Evolutionary conservation across 1,140 invertebrate genomes (phyloP), one percentile per base, ranked within the genome.

Genomic region (Drosophila mauritiana): DNA sequence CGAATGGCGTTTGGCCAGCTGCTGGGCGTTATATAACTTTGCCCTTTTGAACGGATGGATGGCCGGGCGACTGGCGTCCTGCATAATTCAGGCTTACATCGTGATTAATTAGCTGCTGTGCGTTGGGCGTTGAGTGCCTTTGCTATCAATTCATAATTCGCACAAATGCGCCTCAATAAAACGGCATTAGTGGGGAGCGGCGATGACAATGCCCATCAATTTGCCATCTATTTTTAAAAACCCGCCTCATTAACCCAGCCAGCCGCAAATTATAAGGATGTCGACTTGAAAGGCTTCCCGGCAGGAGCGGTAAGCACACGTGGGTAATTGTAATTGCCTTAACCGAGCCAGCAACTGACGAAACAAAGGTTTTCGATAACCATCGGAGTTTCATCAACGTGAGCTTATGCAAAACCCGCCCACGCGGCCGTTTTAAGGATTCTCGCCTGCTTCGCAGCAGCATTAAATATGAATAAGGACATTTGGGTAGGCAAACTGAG

Each of bases 101-200:
- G 57, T 78, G 74, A 78, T 83, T 83, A 82, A 83, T 82, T 83
- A 82, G 43, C 59, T 57, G 69, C 37, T 48, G 46, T 46, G 52
- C 59, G 17, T 17, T 17, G 17, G 27, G 70, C 72, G 51, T 64
- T 74, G 70, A 74, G 70, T 74, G 62, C 52, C 62, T 43, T 27
- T 46, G 15, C 52, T 55, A 81, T 79, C 61, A 75, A 64, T 74
- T 51, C 73, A 67, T 58, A 76, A 67, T 52, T 76, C 61, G 48
- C 12, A 15, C 53, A 58, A 74, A 76, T 67, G 74, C 53, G 53
- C 40, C 17, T 3, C 53, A 52, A 75, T 75, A 75, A 75, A 39
- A 40, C 27, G 15, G 27, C 46, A 75, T 46, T 46, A 54, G 53
- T 57, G 53, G 17, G 40, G 40, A 39, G 25, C 20, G 10, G 25